Base-by-base conservation (phyloP, 1,140 invertebrate species). In the Camponotus floridanus region DNA sequence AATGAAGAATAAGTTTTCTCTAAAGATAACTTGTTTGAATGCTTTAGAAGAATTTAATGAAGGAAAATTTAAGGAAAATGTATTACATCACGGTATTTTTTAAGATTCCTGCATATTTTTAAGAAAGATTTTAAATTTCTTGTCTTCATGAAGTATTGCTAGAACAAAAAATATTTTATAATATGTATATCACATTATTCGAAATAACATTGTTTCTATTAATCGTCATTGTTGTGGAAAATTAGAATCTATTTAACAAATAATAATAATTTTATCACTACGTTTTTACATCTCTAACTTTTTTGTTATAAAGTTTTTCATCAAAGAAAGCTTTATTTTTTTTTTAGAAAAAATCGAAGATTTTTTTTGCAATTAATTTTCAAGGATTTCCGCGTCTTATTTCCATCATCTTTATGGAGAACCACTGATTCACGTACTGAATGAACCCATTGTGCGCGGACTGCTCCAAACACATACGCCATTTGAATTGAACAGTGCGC, bases 401-500 rank as follows among this genome's bases (percentile, higher is more conserved):
- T 21, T 59, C 45, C 48, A 57, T 83, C 79, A 74, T 55, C 42
- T 74, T 26, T 21, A 15, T 26, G 64, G 90, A 91, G 83, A 91
- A 89, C 86, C 90, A 89, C 88, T 91, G 90, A 45, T 39, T 68
- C 36, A n/a, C 26, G 51, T 65, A 78, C 79, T 93, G 92, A 93
- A 93, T 92, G 90, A 92, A 89, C 84, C 87, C 92, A 93, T 93
- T 93, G 92, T 93, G 57, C 86, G 86, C 87, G 85, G 73, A 87
- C 79, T 84, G 86, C 73, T 21, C 48, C 65, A 57, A 90, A 62
- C 78, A 70, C 79, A 91, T 90, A 91, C 85, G 84, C 87, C 87
- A 91, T 92, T 92, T 92, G 88, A 86, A 92, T 91, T 92, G 76
- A 93, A 93, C 92, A 93, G 86, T 90, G 90, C 85, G 84, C 87